Percentiles rank a stretch among this genome's conserved stretches.
These are phyloP conservation scores for Lasioglossum zephyrum DNA, from an alignment of 2,888 invertebrate genomes.

Conservation along the genomic window DNA sequence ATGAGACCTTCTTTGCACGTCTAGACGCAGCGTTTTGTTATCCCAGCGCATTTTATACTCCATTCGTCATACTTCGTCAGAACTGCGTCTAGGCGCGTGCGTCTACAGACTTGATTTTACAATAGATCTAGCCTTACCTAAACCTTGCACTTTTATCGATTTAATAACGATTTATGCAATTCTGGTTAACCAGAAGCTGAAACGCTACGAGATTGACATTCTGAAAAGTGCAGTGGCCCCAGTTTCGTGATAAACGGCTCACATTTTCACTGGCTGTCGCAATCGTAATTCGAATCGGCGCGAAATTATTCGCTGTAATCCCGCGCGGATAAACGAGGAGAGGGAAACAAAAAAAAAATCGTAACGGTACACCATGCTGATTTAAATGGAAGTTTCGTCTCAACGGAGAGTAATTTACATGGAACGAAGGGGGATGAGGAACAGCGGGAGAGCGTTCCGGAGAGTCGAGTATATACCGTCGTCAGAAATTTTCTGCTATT, in stretches of 20 bases:
- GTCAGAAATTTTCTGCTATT: constrained; percentile 28
- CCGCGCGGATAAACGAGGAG: background rate
- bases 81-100: too few relatives aligned
- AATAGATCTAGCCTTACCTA: too few relatives aligned
- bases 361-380: background rate
- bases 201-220: too few relatives aligned
- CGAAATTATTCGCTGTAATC: background rate
- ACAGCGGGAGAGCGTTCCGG: background rate
- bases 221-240: background rate
- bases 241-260: background rate
- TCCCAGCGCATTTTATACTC: too few relatives aligned
- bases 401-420: constrained; percentile 20
- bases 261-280: background rate
- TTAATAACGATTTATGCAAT: too few relatives aligned
- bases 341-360: background rate
- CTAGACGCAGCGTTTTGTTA: too few relatives aligned
- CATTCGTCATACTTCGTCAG: too few relatives aligned
- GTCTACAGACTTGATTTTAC: too few relatives aligned
- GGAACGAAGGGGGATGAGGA: background rate
- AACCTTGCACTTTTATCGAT: too few relatives aligned
- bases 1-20: too few relatives aligned
- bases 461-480: constrained; percentile 21
- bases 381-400: constrained; percentile 24
- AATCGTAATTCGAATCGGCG: background rate
- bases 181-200: too few relatives aligned